Conservation (phyloP, 2,888 invertebrate genomes). For the Phrixothrix hirtus region DNA sequence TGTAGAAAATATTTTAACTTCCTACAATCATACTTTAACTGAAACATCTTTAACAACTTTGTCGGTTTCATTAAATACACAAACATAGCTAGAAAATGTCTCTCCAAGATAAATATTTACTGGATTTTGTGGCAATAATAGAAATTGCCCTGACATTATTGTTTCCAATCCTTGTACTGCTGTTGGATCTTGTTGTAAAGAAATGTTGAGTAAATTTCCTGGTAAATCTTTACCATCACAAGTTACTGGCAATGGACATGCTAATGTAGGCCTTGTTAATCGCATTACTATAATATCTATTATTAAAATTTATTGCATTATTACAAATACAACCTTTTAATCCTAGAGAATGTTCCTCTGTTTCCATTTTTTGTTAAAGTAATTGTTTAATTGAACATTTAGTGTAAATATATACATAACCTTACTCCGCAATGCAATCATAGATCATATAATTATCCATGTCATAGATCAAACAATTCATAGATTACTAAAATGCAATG, state of each 20-base stretch:
- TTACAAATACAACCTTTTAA: constrained; percentile 44
- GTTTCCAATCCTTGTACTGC: constrained; percentile 80
- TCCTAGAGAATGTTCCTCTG: constrained; percentile 49
- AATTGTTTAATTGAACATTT: background rate
- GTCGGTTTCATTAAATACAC: constrained; percentile 93
- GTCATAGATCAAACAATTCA: background rate
- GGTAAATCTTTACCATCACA: constrained; percentile 86
- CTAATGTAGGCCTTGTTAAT: constrained; percentile 87
- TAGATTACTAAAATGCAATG: background rate
- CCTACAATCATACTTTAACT: constrained; percentile 65
- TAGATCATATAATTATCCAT: background rate
- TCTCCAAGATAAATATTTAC: constrained; percentile 98
- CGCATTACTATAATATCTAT: constrained; percentile 75
- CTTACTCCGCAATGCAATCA: too few species aligned
- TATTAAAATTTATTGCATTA: background rate
- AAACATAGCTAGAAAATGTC: constrained; percentile 96
- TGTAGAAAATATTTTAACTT: constrained; percentile 28
- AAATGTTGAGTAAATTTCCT: constrained; percentile 77
- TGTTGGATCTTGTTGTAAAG: constrained; percentile 82
- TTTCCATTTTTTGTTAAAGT: constrained; percentile 40
- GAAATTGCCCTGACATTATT: constrained; percentile 83
- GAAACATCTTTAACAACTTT: constrained; percentile 81
- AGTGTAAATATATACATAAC: too few species aligned
- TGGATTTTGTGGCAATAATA: constrained; percentile 94
- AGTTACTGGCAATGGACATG: constrained; percentile 78